Evolutionary conservation across 2,888 invertebrate species (phyloP), one percentile per base, ranked within the genome.

Genomic region (Oscheius sp.): DNA sequence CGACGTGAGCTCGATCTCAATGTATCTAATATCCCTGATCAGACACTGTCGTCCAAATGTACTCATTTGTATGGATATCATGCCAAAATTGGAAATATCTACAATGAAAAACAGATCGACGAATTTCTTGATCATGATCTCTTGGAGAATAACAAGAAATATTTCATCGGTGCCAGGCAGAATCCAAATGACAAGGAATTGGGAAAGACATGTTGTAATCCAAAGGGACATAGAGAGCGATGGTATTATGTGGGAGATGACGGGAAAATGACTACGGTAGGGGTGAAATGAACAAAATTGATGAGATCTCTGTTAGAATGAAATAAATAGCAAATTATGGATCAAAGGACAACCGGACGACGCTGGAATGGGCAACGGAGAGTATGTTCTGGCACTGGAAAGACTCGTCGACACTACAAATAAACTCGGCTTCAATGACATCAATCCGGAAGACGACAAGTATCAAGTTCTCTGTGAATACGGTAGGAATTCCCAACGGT

Each of bases 381-480:
- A 76, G 56, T 43, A 29, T 12, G 74, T 76, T 29, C 63, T 74
- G n/a, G 59, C 74, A 5, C 45, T 76, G 18, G 74, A 74, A 58
- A 74, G 63, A 72, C 66, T 16, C 0, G 25, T 13, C 0, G 46
- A 61, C 49, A 12, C 58, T 5, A n/a, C n/a, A n/a, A 55, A 69
- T 25, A 70, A 46, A 16, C 59, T 70, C 35, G 70, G 70, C 23
- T 70, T 69, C 72, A 76, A 76, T 53, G 76, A 76, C 53, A 46
- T 59, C 63, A 76, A 74, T 46, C 72, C 76, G 18, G 55, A 56
- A 16, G 56, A 25, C 23, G 45, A 43, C 2, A 49, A 56, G 18
- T 76, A 59, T 63, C 56, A 68, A 25, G 56, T 72, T 13, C 72
- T 76, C 23, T 76, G 76, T 43, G 71, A 76, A 46, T 76, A 72